Conservation (phyloP, 2,888 invertebrate species). For the Pheosia tremula region DNA sequence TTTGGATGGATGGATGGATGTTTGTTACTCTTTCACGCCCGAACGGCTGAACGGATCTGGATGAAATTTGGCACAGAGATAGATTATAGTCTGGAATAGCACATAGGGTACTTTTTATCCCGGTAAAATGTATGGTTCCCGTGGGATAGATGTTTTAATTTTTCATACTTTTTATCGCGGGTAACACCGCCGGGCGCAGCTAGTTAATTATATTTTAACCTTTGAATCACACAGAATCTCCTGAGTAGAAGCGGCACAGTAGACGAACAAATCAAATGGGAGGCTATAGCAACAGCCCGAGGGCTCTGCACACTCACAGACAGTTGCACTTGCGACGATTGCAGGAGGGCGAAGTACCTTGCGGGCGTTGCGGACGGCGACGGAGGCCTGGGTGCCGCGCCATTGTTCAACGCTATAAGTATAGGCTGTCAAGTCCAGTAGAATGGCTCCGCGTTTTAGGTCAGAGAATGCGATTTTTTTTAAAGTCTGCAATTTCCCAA, state of each 20-base stretch:
- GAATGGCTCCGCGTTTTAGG: constrained; percentile 8
- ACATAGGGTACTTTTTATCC: too few relatives aligned
- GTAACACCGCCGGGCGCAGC: too few relatives aligned
- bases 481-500: too few relatives aligned
- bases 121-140: too few relatives aligned
- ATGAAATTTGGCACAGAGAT: too few relatives aligned
- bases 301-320: constrained; percentile 74
- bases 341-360: constrained; percentile 59
- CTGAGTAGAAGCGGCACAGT: constrained; percentile 63
- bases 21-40: too few relatives aligned
- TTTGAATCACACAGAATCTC: constrained; percentile 60
- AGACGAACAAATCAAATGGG: constrained; percentile 78
- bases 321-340: constrained; percentile 69
- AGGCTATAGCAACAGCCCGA: constrained; percentile 74
- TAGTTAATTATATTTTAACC: background rate
- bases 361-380: constrained; percentile 68
- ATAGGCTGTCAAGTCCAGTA: constrained; percentile 68
- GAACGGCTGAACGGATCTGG: too few relatives aligned
- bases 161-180: too few relatives aligned
- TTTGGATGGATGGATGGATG: too few relatives aligned
- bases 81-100: too few relatives aligned
- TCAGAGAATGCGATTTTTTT: too few relatives aligned
- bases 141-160: too few relatives aligned
- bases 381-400: constrained; percentile 69
- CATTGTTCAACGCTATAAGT: constrained; percentile 64